Evolutionary conservation across 2,797 vertebrate species (phyloP).

Genomic region (Amniataba percoides): DNA sequence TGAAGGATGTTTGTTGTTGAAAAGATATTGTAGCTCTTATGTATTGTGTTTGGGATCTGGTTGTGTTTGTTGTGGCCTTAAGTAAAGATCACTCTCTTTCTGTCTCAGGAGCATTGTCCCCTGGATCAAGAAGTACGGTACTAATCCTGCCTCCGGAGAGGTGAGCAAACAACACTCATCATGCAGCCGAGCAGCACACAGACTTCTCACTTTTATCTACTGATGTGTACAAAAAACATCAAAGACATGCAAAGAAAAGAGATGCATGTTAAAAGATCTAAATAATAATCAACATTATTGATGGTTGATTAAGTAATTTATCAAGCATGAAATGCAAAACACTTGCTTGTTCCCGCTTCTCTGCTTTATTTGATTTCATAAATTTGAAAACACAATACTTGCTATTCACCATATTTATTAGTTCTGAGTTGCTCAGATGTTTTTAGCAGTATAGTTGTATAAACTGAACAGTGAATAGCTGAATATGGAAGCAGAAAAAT

Average conservation of each 20-base stretch:
- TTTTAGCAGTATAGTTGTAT: neutral
- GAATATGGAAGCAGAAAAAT: neutral
- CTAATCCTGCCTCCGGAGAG: constrained; percentile 94
- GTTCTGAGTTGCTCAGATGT: neutral
- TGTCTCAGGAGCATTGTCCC: constrained; percentile 93
- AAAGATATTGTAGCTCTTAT: neutral
- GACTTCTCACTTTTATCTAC: neutral
- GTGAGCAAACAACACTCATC: constrained; percentile 70
- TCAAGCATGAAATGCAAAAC: neutral
- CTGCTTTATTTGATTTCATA: no score
- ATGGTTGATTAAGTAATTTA: neutral
- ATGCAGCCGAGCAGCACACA: neutral
- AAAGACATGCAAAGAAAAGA: neutral
- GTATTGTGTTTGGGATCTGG: neutral
- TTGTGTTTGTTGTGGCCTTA: neutral
- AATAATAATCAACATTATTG: neutral
- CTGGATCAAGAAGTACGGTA: constrained; percentile 97
- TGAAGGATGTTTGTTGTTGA: neutral
- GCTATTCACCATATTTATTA: neutral
- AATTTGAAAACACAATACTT: neutral
- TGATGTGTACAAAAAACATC: neutral
- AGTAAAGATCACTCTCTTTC: neutral
- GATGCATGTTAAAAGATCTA: neutral
- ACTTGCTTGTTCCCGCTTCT: neutral
- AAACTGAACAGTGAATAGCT: neutral